Evolutionary conservation across 2,113 vertebrate genomes (phyloP).

Genomic region (Cnemophilus loriae): DNA sequence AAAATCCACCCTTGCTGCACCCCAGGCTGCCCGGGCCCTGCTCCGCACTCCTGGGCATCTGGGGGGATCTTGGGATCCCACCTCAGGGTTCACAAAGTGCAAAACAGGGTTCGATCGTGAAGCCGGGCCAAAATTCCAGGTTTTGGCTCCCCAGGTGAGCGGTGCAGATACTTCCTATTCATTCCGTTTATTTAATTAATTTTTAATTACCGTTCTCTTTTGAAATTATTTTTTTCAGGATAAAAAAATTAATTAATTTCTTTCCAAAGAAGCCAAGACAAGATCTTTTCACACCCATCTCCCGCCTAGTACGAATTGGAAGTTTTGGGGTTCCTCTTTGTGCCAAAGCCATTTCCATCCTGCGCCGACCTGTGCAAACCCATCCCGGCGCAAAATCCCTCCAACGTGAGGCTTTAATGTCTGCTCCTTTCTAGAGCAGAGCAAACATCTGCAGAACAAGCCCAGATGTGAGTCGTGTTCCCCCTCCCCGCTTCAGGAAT

Average conservation of each 20-base stretch:
- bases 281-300: neutral
- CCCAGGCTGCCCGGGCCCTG: neutral
- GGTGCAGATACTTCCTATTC: too few relatives aligned
- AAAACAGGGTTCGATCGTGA: rapidly evolving
- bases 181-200: neutral
- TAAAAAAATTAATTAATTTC: neutral
- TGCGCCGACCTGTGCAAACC: neutral
- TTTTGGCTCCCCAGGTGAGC: rapidly evolving
- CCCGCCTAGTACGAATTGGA: neutral
- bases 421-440: slow-evolving; percentile 26
- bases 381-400: neutral
- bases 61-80: neutral
- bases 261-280: neutral
- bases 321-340: neutral
- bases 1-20: rapidly evolving
- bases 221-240: neutral
- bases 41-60: rapidly evolving
- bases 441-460: slow-evolving; percentile 63
- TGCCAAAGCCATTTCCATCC: neutral
- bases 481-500: slow-evolving; percentile 47
- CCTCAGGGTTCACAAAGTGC: neutral
- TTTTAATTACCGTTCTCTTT: neutral
- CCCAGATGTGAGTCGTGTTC: neutral
- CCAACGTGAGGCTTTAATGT: neutral
- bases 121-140: neutral